phyloP scores from a whole-genome alignment of 2,113 vertebrate genomes.

The Seriola dumerili region DNA sequence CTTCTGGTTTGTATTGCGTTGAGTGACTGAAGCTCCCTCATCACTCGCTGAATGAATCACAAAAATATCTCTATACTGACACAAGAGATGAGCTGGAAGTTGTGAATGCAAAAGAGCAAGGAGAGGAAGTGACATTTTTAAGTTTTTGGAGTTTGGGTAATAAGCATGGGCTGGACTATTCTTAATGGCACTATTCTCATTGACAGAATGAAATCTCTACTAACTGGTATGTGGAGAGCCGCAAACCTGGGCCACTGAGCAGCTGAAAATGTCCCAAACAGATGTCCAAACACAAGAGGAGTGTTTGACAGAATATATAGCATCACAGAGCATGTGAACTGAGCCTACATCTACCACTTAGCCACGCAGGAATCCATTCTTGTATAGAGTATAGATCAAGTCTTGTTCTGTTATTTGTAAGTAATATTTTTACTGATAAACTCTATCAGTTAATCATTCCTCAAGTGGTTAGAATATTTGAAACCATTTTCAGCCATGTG shows the following conservation, averaged over 20 bases:
- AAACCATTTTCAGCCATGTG: constrained; percentile 55
- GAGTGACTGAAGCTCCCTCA: constrained; percentile 94
- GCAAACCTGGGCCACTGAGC: constrained; percentile 78
- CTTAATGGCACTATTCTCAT: constrained; percentile 58
- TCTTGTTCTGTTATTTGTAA: constrained; percentile 1
- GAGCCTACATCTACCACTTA: constrained; percentile 18
- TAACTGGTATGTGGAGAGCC: constrained; percentile 39
- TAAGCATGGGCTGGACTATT: constrained; percentile 61
- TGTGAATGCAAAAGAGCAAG: constrained; percentile 89
- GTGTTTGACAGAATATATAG: constrained; percentile 8
- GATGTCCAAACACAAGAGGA: constrained; percentile 31
- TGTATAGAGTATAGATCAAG: constrained; percentile 19
- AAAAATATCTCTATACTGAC: constrained; percentile 78
- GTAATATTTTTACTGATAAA: constrained; percentile 1
- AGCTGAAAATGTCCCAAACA: constrained; percentile 61
- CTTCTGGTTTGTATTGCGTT: constrained; percentile 92
- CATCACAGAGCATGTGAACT: constrained; percentile 15
- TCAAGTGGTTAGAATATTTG: constrained; percentile 36
- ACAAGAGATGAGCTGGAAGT: constrained; percentile 91
- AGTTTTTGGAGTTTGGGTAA: constrained; percentile 86
- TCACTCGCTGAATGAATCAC: constrained; percentile 93
- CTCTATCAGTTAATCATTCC: constrained; percentile 11
- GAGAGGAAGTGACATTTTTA: constrained; percentile 83
- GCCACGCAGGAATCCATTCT: constrained; percentile 13
- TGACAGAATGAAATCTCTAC: constrained; percentile 52